Base-by-base conservation (phyloP, 2,888 invertebrate species). In the Colletes collaris region DNA sequence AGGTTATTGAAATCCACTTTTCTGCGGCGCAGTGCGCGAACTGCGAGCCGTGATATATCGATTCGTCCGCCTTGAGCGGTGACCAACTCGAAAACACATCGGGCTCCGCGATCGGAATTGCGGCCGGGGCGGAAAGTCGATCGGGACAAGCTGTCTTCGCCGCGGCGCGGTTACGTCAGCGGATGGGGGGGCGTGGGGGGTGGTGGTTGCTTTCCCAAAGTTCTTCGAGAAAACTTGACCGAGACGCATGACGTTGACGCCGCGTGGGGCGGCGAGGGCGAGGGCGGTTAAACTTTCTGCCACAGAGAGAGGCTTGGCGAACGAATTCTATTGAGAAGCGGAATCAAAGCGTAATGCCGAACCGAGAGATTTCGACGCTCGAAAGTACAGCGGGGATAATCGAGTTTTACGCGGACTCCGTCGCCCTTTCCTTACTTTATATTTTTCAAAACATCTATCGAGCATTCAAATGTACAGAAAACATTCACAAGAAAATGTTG, bases 1-100 rank as follows among this genome's bases (percentile, higher is more conserved):
- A 86, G 86, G 88, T 89, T 89, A 90, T 89, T 87, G 89, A 88
- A 88, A 90, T 89, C 87, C 89, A 89, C 88, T 90, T 89, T 89
- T 63, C 70, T 63, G 74, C 76, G 84, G 78, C 76, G 86, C 80
- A 75, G 62, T 75, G 81, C 79, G 82, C 80, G 76, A 44, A 59
- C 76, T 72, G 86, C 85, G 83, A 69, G 79, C 71, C 50, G 83
- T 83, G 83, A 86, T 85, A 86, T 86, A 86, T 85, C 82, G 85
- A 86, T 85, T 86, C 70, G 62, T 49, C 76, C 73, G 85, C 84
- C 82, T 79, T 83, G 78, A 80, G 81, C 78, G 69, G 56, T 65
- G 81, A 65, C 69, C 77, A 76, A 74, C 73, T 79, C 68, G 80
- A 79, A 81, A 86, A 81, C 86, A 79, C 82, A 80, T 72, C 69